Conservation (phyloP, 2,888 invertebrate genomes). For the Teleiodes luculella region DNA sequence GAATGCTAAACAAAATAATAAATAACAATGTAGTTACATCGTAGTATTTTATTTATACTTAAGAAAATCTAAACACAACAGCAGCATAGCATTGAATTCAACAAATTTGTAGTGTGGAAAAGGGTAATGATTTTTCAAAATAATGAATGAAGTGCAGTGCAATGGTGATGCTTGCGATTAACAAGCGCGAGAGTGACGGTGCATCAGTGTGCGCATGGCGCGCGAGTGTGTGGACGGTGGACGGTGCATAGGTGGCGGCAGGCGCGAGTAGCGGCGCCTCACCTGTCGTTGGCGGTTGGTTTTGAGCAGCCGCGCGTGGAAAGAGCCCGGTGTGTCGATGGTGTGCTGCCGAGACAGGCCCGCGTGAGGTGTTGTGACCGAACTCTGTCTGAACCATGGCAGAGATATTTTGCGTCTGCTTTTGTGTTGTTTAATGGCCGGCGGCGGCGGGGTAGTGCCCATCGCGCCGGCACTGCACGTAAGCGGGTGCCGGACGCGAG, state of each 20-base stretch:
- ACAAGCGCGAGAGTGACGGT: neutral
- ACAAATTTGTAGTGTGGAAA: too few relatives aligned
- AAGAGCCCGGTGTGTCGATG: conserved; percentile 92
- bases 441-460: conserved; percentile 46
- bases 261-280: conserved; percentile 39
- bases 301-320: conserved; percentile 86
- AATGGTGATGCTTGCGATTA: neutral
- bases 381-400: conserved; percentile 93
- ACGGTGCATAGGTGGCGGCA: conserved; percentile 24
- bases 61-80: too few relatives aligned
- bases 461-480: conserved; percentile 52
- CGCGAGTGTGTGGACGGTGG: conserved; percentile 20
- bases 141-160: neutral
- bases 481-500: conserved; percentile 34
- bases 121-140: neutral
- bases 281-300: conserved; percentile 80
- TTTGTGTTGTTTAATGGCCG: conserved; percentile 78
- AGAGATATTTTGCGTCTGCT: conserved; percentile 91
- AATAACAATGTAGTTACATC: too few relatives aligned
- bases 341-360: conserved; percentile 91
- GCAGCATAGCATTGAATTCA: too few relatives aligned
- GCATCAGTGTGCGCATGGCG: neutral
- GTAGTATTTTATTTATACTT: too few relatives aligned
- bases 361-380: conserved; percentile 85
- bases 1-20: too few relatives aligned